Evolutionary conservation across 1,140 invertebrate genomes (phyloP), one percentile per base, ranked within the genome.

Genomic region (Euglossa dilemma): DNA sequence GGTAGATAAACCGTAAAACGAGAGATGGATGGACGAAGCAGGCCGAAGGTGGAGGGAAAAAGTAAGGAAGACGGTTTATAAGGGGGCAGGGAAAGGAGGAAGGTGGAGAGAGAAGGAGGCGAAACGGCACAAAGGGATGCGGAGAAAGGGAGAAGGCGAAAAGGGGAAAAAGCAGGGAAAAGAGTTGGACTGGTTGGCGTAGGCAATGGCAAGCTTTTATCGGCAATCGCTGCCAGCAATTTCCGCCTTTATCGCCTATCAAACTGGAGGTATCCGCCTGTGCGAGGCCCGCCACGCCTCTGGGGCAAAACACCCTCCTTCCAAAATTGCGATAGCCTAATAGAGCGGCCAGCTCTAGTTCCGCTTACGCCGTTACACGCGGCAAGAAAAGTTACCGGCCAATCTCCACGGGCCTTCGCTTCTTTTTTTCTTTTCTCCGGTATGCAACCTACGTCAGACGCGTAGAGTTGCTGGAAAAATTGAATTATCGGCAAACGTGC

Each of bases 221-320:
- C 86, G 82, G 61, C 69, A 73, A 87, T 87, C 74, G 75, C 20
- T 80, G 64, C 83, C 57, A 83, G 67, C 83, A 84, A 81, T 87
- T 87, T 78, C 78, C 57, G 57, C 59, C 84, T 85, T 88, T 87
- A 87, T 85, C 78, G 74, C 36, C 83, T 71, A 79, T 88, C 78
- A 87, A 88, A 57, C 73, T 28, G 36, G n/a, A 59, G 63, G 75
- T 74, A 87, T 84, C 85, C 59, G 47, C 52, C 82, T 50, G 36
- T 50, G 71, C 28, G 36, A 52, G 20, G n/a, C 14, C 18, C 3
- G 23, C 45, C 36, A 11, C 52, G 61, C 28, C 69, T 66, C 25
- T 0, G 8, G 28, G 56, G 23, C 64, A 28, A 84, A 87, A 84
- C 76, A 72, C 64, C 72, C 45, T 45, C 71, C 36, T 57, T 57